Base-by-base conservation (phyloP, 2,797 vertebrate genomes). In the Hyperoplus lanceolatus region DNA sequence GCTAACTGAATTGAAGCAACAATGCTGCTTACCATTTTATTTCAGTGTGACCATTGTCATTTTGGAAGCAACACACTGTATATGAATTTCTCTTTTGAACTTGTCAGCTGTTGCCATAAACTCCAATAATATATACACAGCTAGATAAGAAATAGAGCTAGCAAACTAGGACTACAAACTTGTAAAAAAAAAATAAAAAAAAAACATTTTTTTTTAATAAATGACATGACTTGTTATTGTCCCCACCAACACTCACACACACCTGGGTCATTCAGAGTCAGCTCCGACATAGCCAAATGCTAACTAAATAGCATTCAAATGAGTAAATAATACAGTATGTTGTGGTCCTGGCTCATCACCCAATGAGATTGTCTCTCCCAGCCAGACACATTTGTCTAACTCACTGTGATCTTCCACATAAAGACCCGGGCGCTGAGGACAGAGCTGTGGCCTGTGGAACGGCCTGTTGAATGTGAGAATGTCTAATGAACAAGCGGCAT, bases 401-500 rank as follows among this genome's bases (percentile, higher is more conserved):
- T 70, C 43, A 3, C 12, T 50, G 3, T 4, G 70, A 63, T 49
- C 4, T 63, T 76, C 65, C 84, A 80, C 83, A 70, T 59, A 42
- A 45, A 80, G 68, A 76, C 70, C 70, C 78, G 69, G 76, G 74
- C 74, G 1, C 69, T 4, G 60, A 78, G 83, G 84, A 87, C 87
- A 59, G 79, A 36, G 75, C 14, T 90, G 90, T 81, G 89, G 90
- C 86, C 82, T 82, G 83, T 86, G 86, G 90, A 91, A 67, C n/a
- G 86, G 88, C 88, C 93, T 92, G 85, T 90, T 94, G 93, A 93
- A 92, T 92, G 89, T 87, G 90, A 91, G 92, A 93, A 94, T 93
- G 91, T 94, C 89, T 93, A 93, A 94, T 91, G 92, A 94, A 93
- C 88, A 86, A 87, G 87, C 80, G 73, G 84, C 92, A 95, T 95